phyloP scores from a whole-genome alignment of 2,113 vertebrate species.

The Spea bombifrons region DNA sequence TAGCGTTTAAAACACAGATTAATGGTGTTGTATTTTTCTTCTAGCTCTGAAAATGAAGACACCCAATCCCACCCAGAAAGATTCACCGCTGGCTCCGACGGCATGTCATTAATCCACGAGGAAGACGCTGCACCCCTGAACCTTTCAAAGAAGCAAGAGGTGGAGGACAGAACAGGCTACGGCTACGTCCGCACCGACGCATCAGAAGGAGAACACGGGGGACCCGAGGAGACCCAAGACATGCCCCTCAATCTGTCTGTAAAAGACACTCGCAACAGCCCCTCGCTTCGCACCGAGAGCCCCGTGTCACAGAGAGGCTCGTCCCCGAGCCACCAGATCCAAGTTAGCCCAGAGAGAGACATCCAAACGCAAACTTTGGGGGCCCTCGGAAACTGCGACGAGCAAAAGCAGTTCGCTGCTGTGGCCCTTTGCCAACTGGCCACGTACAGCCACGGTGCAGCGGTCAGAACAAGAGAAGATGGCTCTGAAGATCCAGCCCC shows the following conservation, averaged over 20 bases:
- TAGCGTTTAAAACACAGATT: too few relatives aligned
- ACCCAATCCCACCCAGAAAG: neutral
- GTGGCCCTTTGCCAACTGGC: slow-evolving; percentile 93
- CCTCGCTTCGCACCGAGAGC: neutral
- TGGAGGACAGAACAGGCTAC: slow-evolving; percentile 23
- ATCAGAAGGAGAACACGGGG: slow-evolving; percentile 49
- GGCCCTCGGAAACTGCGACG: slow-evolving; percentile 74
- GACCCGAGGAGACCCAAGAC: slow-evolving; percentile 66
- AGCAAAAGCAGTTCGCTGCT: slow-evolving; percentile 87
- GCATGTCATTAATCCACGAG: slow-evolving; percentile 43
- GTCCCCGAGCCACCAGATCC: neutral
- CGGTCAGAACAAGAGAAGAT: slow-evolving; percentile 47
- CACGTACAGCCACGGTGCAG: slow-evolving; percentile 65
- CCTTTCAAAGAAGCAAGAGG: slow-evolving; percentile 76
- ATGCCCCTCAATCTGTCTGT: slow-evolving; percentile 87
- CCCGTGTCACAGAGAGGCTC: neutral
- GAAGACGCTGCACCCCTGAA: slow-evolving; percentile 78
- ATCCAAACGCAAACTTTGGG: slow-evolving; percentile 42
- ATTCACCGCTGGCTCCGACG: neutral
- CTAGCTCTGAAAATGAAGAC: slow-evolving; percentile 56
- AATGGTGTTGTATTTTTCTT: slow-evolving; percentile 45
- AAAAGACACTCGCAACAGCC: slow-evolving; percentile 65
- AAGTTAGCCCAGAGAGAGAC: neutral
- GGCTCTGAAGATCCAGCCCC: slow-evolving; percentile 43
- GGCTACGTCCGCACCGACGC: slow-evolving; percentile 23